These are phyloP conservation scores for Agelastica alni DNA, from an alignment of 2,888 invertebrate species.

Conservation along the genomic window DNA sequence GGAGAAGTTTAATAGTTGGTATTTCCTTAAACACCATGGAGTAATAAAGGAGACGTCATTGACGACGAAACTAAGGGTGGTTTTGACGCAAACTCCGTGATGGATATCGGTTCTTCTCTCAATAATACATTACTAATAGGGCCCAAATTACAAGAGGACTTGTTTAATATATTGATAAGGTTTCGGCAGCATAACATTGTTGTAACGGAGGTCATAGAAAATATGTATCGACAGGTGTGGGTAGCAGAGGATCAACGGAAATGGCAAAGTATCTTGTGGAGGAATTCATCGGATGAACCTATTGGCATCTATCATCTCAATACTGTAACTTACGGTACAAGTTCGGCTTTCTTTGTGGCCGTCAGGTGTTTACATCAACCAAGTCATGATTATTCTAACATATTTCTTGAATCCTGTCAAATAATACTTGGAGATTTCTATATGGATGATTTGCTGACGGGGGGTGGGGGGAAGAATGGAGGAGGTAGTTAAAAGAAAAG, in stretches of 20 bases:
- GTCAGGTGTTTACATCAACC: constrained; percentile 18
- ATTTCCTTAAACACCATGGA: constrained; percentile 21
- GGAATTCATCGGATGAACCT: background rate
- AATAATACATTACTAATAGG: constrained; percentile 27
- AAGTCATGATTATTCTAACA: no score
- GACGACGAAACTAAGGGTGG: constrained; percentile 26
- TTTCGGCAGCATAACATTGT: no score
- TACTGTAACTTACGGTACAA: constrained; percentile 20
- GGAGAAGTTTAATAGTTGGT: background rate
- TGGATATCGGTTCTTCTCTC: constrained; percentile 24
- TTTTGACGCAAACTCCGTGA: constrained; percentile 14
- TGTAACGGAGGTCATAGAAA: constrained; percentile 12
- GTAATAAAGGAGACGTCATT: constrained; percentile 25
- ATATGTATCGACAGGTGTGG: constrained; percentile 20
- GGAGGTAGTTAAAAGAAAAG: constrained; percentile 1
- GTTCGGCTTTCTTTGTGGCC: constrained; percentile 11
- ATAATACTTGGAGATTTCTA: constrained; percentile 20
- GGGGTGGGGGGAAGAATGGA: constrained; percentile 4
- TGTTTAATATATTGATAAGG: constrained; percentile 22
- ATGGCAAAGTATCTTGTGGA: constrained; percentile 15
- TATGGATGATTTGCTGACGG: constrained; percentile 20
- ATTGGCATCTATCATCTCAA: constrained; percentile 11
- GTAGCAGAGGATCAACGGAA: constrained; percentile 10
- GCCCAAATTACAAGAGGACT: constrained; percentile 25
- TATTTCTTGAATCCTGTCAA: background rate